Evolutionary conservation across 2,113 vertebrate species (phyloP).

Genomic region (Silurus glanis): DNA sequence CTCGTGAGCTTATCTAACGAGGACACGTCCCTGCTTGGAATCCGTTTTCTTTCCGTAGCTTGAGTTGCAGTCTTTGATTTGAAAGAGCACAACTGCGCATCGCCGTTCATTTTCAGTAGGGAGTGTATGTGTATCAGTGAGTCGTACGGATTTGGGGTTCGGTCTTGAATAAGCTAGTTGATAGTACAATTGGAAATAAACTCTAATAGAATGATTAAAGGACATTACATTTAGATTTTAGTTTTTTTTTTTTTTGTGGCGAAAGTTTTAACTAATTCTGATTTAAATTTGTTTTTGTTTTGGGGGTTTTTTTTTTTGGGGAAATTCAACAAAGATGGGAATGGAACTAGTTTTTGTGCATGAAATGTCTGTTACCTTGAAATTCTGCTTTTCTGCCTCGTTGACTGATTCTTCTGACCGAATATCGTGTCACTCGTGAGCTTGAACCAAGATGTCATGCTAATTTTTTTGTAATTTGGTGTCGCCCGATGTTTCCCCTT

Average conservation of each 20-base stretch:
- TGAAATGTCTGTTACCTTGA: neutral
- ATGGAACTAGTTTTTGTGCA: neutral
- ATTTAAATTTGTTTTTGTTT: conserved; percentile 26
- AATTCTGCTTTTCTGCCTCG: neutral
- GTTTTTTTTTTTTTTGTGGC: neutral
- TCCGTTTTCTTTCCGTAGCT: neutral
- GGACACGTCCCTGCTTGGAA: neutral
- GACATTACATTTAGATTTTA: neutral
- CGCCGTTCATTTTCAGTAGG: conserved; percentile 20
- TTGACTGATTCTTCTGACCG: conserved; percentile 38
- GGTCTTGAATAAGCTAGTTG: conserved; percentile 12
- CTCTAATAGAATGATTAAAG: conserved; percentile 14
- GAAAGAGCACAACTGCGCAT: conserved; percentile 60
- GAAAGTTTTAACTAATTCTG: conserved; percentile 29
- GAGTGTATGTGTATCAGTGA: conserved; percentile 9
- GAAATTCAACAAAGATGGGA: neutral
- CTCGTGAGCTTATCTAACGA: conserved; percentile 39
- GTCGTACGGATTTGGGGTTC: conserved; percentile 6
- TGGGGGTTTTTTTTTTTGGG: conserved; percentile 17
- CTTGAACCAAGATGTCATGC: neutral
- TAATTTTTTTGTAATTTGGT: conserved; percentile 50
- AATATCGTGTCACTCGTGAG: conserved; percentile 55
- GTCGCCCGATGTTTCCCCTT: conserved; percentile 46
- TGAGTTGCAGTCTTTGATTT: conserved; percentile 39
- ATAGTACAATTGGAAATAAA: conserved; percentile 16